Conservation (phyloP, 2,797 vertebrate species). For the Brachyrhaphis roseni region DNA sequence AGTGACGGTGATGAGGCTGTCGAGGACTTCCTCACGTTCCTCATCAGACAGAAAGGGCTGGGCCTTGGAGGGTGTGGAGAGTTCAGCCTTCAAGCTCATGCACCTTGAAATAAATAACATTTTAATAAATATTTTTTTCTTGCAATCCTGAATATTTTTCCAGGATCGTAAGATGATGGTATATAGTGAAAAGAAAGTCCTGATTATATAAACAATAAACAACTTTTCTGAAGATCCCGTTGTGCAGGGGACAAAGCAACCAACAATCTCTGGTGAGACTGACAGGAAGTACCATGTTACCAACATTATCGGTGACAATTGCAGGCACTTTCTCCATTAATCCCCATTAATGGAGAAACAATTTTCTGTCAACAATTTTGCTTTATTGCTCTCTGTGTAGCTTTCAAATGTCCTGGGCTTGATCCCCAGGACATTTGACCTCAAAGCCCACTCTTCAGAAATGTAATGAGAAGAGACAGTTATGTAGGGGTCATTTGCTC, state of each 20-base stretch:
- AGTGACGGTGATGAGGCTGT: neutral
- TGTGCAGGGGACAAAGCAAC: neutral
- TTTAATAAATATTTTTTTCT: too few relatives aligned
- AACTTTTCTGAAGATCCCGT: neutral
- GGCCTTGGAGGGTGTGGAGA: too few relatives aligned
- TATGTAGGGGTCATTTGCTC: neutral
- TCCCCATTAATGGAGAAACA: too few relatives aligned
- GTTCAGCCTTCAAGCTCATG: too few relatives aligned
- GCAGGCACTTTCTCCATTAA: neutral
- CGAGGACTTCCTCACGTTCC: neutral
- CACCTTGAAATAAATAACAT: too few relatives aligned
- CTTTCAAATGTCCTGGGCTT: neutral
- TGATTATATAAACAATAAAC: too few relatives aligned
- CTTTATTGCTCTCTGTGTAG: neutral
- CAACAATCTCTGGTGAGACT: neutral
- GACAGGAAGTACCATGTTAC: neutral
- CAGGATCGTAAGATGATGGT: too few relatives aligned
- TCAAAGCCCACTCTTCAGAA: neutral
- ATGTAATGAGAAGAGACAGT: conserved; percentile 6
- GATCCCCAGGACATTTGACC: conserved; percentile 4
- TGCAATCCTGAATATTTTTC: too few relatives aligned
- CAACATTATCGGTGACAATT: neutral
- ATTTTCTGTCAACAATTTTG: neutral
- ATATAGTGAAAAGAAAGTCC: neutral
- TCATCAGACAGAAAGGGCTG: too few relatives aligned